These are phyloP conservation scores for Nineta flava DNA, from an alignment of 2,888 invertebrate species.

Conservation along the genomic window DNA sequence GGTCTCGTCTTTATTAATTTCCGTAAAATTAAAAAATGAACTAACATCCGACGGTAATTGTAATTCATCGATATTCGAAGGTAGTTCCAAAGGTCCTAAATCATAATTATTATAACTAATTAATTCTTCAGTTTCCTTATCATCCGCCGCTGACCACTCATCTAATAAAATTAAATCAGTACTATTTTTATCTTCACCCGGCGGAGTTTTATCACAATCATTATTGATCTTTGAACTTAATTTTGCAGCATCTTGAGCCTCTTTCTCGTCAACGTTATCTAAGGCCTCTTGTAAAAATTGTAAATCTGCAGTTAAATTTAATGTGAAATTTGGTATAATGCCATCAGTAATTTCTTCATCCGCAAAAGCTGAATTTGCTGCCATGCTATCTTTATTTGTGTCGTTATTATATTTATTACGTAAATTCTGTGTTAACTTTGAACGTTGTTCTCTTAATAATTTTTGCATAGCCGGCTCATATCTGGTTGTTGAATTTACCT, in stretches of 20 bases:
- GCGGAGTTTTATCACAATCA: background rate
- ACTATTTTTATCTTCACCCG: background rate
- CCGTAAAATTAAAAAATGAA: slow-evolving; percentile 6
- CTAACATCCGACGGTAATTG: slow-evolving; percentile 6
- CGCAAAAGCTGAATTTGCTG: background rate
- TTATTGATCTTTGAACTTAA: background rate
- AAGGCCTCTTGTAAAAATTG: background rate
- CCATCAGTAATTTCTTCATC: background rate
- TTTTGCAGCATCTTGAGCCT: background rate
- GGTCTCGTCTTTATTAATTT: background rate
- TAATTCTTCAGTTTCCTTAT: background rate
- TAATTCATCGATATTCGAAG: slow-evolving; percentile 6
- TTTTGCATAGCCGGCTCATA: slow-evolving; percentile 23
- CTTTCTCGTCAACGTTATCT: background rate
- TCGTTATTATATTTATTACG: slow-evolving; percentile 20
- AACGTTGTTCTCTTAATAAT: slow-evolving; percentile 23
- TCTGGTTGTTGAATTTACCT: slow-evolving; percentile 12
- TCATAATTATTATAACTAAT: background rate
- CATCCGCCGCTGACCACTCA: background rate
- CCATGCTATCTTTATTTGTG: slow-evolving; percentile 11
- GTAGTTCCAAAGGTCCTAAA: slow-evolving; percentile 2
- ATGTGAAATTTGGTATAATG: background rate
- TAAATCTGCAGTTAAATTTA: background rate
- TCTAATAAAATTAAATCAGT: background rate
- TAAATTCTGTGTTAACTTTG: slow-evolving; percentile 24